phyloP scores from a whole-genome alignment of 1,140 invertebrate genomes.

The Hestina assimilis region DNA sequence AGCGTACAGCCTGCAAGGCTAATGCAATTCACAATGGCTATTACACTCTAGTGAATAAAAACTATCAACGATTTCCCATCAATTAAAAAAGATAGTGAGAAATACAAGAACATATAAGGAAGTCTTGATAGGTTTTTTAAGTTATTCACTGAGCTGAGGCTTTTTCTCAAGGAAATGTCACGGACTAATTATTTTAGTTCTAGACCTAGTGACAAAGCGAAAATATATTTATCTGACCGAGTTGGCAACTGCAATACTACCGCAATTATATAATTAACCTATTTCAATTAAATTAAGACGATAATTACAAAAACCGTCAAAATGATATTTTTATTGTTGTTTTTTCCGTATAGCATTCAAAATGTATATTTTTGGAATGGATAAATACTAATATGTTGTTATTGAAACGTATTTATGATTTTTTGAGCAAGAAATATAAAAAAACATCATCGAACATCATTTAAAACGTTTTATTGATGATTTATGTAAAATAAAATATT shows the following conservation, averaged over 20 bases:
- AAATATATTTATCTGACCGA: constrained; percentile 57
- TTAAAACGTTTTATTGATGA: not conserved
- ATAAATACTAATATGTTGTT: too few relatives aligned
- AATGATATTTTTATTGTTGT: too few relatives aligned
- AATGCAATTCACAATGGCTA: constrained; percentile 65
- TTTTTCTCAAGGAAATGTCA: constrained; percentile 15
- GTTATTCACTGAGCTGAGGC: not conserved
- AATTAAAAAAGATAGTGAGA: constrained; percentile 12
- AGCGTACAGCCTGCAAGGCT: constrained; percentile 49
- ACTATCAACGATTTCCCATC: constrained; percentile 23
- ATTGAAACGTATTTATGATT: too few relatives aligned
- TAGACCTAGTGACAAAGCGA: constrained; percentile 40
- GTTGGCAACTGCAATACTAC: constrained; percentile 44
- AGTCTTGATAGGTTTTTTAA: not conserved
- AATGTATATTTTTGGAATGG: too few relatives aligned
- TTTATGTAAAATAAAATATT: not conserved
- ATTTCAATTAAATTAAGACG: not conserved
- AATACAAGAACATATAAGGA: constrained; percentile 1
- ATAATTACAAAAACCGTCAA: too few relatives aligned
- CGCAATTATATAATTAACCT: constrained; percentile 28
- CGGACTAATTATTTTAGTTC: constrained; percentile 19
- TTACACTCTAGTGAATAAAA: constrained; percentile 32
- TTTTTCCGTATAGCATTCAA: too few relatives aligned
- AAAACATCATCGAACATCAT: too few relatives aligned
- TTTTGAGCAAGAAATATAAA: too few relatives aligned